Evolutionary conservation across 2,888 invertebrate genomes (phyloP).

Genomic region (Branchellion lobata): DNA sequence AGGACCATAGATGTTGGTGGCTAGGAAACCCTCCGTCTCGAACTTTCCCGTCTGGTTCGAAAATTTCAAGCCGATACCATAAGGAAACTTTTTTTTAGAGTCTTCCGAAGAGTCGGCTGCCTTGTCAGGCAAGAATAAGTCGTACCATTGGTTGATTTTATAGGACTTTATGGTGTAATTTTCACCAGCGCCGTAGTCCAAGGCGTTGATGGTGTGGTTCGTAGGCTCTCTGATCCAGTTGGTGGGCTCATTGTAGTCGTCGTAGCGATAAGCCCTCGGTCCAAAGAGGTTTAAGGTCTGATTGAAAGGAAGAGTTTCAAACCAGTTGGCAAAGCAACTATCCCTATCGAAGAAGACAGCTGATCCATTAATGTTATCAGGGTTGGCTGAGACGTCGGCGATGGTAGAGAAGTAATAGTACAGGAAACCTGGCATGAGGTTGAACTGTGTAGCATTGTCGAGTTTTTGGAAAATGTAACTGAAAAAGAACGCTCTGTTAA

Average conservation of each 20-base stretch:
- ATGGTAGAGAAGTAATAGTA: slow-evolving; percentile 91
- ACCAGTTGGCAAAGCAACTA: slow-evolving; percentile 88
- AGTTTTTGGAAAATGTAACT: slow-evolving; percentile 54
- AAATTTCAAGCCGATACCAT: slow-evolving; percentile 58
- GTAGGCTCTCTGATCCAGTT: slow-evolving; percentile 92
- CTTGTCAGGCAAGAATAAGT: slow-evolving; percentile 83
- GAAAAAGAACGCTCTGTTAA: slow-evolving; percentile 92
- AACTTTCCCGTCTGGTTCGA: slow-evolving; percentile 60
- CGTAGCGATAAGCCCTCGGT: slow-evolving; percentile 75
- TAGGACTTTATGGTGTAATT: slow-evolving; percentile 90
- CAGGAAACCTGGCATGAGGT: slow-evolving; percentile 92
- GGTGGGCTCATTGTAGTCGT: slow-evolving; percentile 74
- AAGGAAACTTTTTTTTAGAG: slow-evolving; percentile 55
- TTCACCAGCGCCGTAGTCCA: slow-evolving; percentile 69
- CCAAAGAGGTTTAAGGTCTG: slow-evolving; percentile 91
- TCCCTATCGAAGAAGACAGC: slow-evolving; percentile 91
- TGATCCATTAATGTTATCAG: slow-evolving; percentile 77
- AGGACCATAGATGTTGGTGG: slow-evolving; percentile 60
- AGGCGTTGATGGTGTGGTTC: slow-evolving; percentile 77
- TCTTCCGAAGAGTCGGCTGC: slow-evolving; percentile 71
- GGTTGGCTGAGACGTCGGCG: slow-evolving; percentile 90
- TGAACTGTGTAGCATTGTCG: slow-evolving; percentile 53
- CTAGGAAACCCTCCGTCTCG: slow-evolving; percentile 55
- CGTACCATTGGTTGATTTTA: slow-evolving; percentile 90
- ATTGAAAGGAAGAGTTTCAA: slow-evolving; percentile 86